Evolutionary conservation across 2,113 vertebrate genomes (phyloP).

Genomic region (Euleptes europaea): DNA sequence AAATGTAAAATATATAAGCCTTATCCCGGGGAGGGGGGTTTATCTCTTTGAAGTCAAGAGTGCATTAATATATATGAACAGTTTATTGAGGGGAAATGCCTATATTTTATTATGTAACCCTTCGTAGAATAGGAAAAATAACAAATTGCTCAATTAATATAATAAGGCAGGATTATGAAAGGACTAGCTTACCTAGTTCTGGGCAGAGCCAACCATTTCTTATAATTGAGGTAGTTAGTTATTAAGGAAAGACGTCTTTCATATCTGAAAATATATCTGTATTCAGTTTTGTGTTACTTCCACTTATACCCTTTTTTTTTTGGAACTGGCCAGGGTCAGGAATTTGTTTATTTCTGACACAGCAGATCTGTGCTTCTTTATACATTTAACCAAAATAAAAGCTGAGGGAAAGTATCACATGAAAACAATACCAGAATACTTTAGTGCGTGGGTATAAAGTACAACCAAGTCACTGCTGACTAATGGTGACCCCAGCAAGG

Average conservation of each 20-base stretch:
- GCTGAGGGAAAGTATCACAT: constrained; percentile 17
- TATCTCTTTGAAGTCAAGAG: neutral
- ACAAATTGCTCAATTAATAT: neutral
- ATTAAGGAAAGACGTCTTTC: neutral
- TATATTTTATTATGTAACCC: fast-evolving
- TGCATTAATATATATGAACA: neutral
- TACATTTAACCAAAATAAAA: neutral
- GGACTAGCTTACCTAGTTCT: neutral
- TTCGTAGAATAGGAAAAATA: neutral
- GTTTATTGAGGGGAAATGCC: neutral
- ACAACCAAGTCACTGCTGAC: too few relatives aligned
- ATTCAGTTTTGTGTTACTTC: neutral
- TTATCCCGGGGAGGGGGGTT: neutral
- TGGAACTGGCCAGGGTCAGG: neutral
- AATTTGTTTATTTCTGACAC: neutral
- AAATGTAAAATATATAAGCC: neutral
- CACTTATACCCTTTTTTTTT: neutral
- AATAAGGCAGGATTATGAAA: neutral
- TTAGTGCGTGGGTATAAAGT: neutral
- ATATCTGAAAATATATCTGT: neutral
- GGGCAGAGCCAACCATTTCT: neutral
- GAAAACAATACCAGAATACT: constrained; percentile 13
- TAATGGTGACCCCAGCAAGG: too few relatives aligned
- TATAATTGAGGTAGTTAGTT: neutral
- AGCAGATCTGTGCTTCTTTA: neutral